Percentiles rank a stretch among this genome's conserved stretches.
phyloP scores from a whole-genome alignment of 2,797 vertebrate species.

The Scleropages formosus region DNA sequence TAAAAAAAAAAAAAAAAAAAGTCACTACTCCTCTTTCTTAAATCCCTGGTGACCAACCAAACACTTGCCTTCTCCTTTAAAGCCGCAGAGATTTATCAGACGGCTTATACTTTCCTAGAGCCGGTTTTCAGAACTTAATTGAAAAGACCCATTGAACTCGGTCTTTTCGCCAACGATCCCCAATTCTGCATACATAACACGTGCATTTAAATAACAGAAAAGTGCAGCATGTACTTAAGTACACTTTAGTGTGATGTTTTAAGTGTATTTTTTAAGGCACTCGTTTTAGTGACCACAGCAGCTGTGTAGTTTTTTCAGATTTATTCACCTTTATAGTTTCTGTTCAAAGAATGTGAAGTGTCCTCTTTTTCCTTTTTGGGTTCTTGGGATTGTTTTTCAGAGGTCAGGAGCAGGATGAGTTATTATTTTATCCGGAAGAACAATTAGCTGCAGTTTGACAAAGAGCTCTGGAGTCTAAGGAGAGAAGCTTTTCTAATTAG shows the following conservation, averaged over 20 bases:
- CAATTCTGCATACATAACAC: too few relatives aligned
- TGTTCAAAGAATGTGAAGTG: too few relatives aligned
- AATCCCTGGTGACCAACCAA: neutral
- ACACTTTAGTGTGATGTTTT: conserved; percentile 15
- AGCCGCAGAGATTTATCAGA: conserved; percentile 7
- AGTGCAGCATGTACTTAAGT: neutral
- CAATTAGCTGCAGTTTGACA: conserved; percentile 32
- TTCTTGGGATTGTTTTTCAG: conserved; percentile 18
- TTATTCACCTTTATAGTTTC: too few relatives aligned
- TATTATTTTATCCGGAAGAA: conserved; percentile 28
- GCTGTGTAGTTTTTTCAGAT: neutral
- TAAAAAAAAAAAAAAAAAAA: neutral
- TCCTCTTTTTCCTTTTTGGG: neutral
- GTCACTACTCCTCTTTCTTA: neutral
- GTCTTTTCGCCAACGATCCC: neutral
- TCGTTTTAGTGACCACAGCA: too few relatives aligned
- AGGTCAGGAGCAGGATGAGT: conserved; percentile 29
- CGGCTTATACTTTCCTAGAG: neutral
- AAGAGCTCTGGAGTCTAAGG: conserved; percentile 5
- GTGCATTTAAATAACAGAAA: too few relatives aligned
- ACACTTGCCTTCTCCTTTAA: neutral
- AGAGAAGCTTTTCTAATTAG: conserved; percentile 33
- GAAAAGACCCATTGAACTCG: neutral
- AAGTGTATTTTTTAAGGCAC: neutral
- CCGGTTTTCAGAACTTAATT: neutral